Conservation (phyloP, 2,888 invertebrate species). For the Acanthosepion esculentum region DNA sequence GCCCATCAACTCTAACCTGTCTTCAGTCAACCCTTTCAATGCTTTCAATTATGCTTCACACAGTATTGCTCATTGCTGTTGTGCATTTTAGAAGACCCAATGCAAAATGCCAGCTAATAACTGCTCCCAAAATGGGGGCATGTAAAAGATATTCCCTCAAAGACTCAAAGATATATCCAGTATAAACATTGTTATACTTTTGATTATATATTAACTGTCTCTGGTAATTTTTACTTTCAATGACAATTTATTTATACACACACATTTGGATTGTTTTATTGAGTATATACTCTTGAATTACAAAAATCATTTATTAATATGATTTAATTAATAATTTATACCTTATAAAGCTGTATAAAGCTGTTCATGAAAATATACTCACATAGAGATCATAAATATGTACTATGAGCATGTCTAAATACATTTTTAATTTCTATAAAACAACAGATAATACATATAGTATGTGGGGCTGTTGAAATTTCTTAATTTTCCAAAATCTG, state of each 20-base stretch:
- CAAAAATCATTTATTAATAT: background rate
- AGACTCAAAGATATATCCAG: background rate
- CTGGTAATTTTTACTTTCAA: background rate
- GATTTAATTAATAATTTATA: no score
- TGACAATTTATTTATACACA: background rate
- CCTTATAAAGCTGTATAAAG: no score
- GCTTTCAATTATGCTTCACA: slow-evolving; percentile 33
- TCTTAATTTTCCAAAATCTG: no score
- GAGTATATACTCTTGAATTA: background rate
- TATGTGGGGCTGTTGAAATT: no score
- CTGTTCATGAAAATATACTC: no score
- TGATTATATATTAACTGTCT: background rate
- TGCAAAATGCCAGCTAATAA: background rate
- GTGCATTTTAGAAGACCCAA: background rate
- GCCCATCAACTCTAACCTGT: background rate
- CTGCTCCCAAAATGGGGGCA: background rate
- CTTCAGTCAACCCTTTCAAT: slow-evolving; percentile 5
- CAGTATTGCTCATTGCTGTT: background rate
- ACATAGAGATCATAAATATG: no score
- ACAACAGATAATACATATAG: no score
- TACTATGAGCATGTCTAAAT: no score
- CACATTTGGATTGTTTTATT: background rate
- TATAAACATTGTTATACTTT: background rate
- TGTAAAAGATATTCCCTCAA: background rate
- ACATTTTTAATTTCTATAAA: no score